Evolutionary conservation across 2,888 invertebrate species (phyloP).

Genomic region (Tridacna crocea): DNA sequence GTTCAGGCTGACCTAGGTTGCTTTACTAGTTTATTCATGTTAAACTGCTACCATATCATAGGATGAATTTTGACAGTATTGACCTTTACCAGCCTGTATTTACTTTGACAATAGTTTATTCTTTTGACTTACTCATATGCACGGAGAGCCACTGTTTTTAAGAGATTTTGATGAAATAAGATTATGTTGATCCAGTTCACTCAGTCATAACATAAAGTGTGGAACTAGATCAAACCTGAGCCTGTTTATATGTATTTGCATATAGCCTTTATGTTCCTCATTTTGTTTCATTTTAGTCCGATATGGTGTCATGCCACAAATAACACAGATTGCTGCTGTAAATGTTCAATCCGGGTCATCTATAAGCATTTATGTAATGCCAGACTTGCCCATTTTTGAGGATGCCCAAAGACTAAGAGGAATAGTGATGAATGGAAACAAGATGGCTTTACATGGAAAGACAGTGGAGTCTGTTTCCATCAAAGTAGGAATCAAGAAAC

Average conservation of each 20-base stretch:
- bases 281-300: constrained; percentile 39
- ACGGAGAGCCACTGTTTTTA: too few relatives aligned
- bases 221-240: too few relatives aligned
- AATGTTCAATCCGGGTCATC: constrained; percentile 11
- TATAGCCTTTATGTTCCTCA: too few relatives aligned
- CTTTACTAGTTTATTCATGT: too few relatives aligned
- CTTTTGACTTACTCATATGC: too few relatives aligned
- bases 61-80: neutral
- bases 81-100: neutral
- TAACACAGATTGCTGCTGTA: constrained; percentile 45
- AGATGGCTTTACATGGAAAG: constrained; percentile 31
- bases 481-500: neutral
- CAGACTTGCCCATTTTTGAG: constrained; percentile 24
- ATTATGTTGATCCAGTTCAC: too few relatives aligned
- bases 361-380: constrained; percentile 27
- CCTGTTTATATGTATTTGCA: too few relatives aligned
- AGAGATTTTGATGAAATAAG: too few relatives aligned
- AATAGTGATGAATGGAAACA: constrained; percentile 6
- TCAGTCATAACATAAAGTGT: too few relatives aligned
- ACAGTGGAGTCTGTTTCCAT: constrained; percentile 11
- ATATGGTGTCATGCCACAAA: constrained; percentile 37
- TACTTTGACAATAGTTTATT: too few relatives aligned
- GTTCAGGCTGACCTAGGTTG: too few relatives aligned
- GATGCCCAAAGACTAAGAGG: constrained; percentile 39
- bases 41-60: too few relatives aligned